A percentile compares a stretch with the other conserved stretches of the same genome.
Conservation (phyloP, 2,888 invertebrate genomes). For the Epinotia nisella region DNA sequence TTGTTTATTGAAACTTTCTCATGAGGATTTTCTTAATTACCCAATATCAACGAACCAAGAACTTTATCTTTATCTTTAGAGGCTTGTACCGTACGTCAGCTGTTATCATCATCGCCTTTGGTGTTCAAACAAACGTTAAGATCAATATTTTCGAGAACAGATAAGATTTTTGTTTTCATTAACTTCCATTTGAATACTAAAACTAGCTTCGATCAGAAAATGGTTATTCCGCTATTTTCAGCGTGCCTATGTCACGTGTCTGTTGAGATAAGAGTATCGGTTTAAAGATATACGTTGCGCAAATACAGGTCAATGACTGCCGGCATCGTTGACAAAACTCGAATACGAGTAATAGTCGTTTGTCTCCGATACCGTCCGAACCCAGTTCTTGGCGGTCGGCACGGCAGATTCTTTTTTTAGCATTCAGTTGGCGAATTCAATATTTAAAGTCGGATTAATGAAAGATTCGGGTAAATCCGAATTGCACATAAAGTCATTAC, state of each 20-base stretch:
- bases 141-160: slow-evolving; percentile 61
- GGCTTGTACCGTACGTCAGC: slow-evolving; percentile 37
- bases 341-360: slow-evolving; percentile 64
- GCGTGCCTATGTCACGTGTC: slow-evolving; percentile 17
- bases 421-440: slow-evolving; percentile 59
- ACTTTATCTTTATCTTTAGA: slow-evolving; percentile 35
- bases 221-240: slow-evolving; percentile 20
- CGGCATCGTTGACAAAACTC: slow-evolving; percentile 61
- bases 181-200: slow-evolving; percentile 26
- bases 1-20: slow-evolving; percentile 19
- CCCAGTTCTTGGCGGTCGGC: slow-evolving; percentile 55
- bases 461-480: slow-evolving; percentile 48
- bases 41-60: slow-evolving; percentile 12
- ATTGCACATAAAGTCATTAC: slow-evolving; percentile 10
- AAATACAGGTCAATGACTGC: slow-evolving; percentile 68
- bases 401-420: slow-evolving; percentile 65
- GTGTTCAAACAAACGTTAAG: slow-evolving; percentile 56
- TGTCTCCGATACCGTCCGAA: slow-evolving; percentile 54
- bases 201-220: slow-evolving; percentile 11
- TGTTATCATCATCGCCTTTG: slow-evolving; percentile 50
- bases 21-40: slow-evolving; percentile 1
- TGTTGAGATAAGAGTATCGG: slow-evolving; percentile 31
- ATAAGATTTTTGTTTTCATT: slow-evolving; percentile 40
- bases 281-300: slow-evolving; percentile 54
- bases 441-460: slow-evolving; percentile 56